These are phyloP conservation scores for Syngnathus typhle DNA, from an alignment of 2,113 vertebrate genomes.

Conservation along the genomic window DNA sequence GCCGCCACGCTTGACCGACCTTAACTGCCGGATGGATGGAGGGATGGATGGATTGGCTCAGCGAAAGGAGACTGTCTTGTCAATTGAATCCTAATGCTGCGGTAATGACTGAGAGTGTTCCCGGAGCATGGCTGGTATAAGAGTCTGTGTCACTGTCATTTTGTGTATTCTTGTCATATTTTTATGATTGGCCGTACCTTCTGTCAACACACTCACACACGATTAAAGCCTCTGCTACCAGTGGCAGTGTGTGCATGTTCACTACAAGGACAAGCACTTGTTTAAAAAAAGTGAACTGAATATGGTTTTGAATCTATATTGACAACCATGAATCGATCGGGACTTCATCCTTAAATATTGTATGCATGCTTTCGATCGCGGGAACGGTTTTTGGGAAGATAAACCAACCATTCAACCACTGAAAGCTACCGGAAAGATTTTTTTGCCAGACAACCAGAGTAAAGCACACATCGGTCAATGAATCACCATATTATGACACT, in stretches of 20 bases:
- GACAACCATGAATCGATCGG: too few species aligned
- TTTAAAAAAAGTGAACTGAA: neutral
- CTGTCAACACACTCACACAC: slow-evolving; percentile 23
- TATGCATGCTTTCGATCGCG: too few species aligned
- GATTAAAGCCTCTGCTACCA: slow-evolving; percentile 23
- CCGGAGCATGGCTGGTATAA: slow-evolving; percentile 37
- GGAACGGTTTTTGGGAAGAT: too few species aligned
- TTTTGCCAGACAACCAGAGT: too few species aligned
- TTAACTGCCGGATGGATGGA: slow-evolving; percentile 37
- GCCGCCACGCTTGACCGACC: slow-evolving; percentile 52
- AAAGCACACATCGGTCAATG: neutral
- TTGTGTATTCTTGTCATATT: slow-evolving; percentile 36
- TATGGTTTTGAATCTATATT: neutral
- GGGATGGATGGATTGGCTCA: slow-evolving; percentile 43
- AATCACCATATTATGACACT: neutral
- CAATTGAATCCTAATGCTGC: slow-evolving; percentile 54
- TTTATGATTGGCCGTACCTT: slow-evolving; percentile 27
- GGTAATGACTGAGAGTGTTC: slow-evolving; percentile 56
- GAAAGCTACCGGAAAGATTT: too few species aligned
- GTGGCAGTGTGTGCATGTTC: neutral
- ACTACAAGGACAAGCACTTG: neutral
- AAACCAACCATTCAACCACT: too few species aligned
- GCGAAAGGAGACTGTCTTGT: slow-evolving; percentile 36
- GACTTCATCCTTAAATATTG: too few species aligned
- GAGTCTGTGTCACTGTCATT: slow-evolving; percentile 42